phyloP scores from a whole-genome alignment of 2,113 vertebrate species.

The Strix aluco region DNA sequence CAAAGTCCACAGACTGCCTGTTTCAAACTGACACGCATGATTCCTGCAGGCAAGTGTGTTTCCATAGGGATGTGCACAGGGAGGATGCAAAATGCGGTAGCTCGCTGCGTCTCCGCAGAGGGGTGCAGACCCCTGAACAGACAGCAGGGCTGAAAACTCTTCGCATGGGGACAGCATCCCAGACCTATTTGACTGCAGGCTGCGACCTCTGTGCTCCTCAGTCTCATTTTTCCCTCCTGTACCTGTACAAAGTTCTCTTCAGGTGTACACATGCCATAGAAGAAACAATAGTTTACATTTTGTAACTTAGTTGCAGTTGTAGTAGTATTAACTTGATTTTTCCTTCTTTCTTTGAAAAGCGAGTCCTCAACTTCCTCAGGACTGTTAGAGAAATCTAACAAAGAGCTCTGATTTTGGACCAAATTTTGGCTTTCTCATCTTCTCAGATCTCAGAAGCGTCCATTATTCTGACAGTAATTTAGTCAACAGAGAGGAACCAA shows the following conservation, averaged over 20 bases:
- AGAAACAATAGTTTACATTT: not conserved
- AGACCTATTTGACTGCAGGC: too few species aligned
- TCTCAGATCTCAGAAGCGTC: not conserved
- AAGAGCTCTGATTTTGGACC: not conserved
- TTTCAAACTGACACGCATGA: not conserved
- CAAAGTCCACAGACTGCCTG: not conserved
- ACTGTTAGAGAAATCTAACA: not conserved
- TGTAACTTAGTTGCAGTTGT: not conserved
- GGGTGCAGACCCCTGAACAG: not conserved
- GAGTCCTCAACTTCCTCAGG: not conserved
- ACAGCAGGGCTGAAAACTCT: not conserved
- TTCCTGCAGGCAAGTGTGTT: not conserved
- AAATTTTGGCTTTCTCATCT: not conserved
- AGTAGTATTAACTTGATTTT: not conserved
- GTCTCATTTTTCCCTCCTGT: not conserved
- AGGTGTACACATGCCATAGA: not conserved
- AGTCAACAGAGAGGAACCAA: not conserved
- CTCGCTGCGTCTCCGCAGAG: not conserved
- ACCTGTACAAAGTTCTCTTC: not conserved
- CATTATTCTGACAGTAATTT: not conserved
- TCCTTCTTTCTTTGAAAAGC: not conserved
- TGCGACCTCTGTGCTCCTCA: not conserved
- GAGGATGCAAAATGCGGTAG: not conserved
- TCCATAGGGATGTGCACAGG: not conserved
- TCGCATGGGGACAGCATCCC: not conserved